phyloP scores from a whole-genome alignment of 2,888 invertebrate genomes.

The Rotaria sp. region DNA sequence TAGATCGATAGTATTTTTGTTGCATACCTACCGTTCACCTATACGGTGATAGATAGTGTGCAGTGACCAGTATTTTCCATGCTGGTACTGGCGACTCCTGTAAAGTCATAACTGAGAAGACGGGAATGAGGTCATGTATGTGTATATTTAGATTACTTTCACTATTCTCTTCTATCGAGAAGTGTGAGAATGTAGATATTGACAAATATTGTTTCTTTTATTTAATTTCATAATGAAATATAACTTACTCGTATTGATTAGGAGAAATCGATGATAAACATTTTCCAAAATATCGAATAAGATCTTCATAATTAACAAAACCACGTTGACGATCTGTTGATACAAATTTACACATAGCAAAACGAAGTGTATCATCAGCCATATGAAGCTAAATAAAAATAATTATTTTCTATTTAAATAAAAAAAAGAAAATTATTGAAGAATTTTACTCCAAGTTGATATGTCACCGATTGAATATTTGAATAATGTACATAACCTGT shows the following conservation, averaged over 20 bases:
- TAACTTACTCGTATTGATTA: not conserved
- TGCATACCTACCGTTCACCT: not conserved
- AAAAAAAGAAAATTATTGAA: not conserved
- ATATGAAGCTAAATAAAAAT: constrained; percentile 44
- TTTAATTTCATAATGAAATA: not conserved
- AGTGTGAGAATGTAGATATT: no score
- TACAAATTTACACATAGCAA: constrained; percentile 48
- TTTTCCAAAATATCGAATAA: constrained; percentile 46
- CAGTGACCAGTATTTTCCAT: not conserved
- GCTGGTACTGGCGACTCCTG: not conserved
- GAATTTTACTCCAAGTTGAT: constrained; percentile 43
- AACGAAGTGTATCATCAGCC: constrained; percentile 44
- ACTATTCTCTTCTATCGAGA: not conserved
- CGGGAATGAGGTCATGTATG: not conserved
- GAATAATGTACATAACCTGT: constrained; percentile 46
- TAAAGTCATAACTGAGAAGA: not conserved
- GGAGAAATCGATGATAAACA: not conserved
- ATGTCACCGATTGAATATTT: constrained; percentile 44
- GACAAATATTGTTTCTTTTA: not conserved
- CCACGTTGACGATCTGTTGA: constrained; percentile 44
- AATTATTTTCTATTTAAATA: not conserved
- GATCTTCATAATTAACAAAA: constrained; percentile 49
- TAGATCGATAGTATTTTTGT: not conserved
- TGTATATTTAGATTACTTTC: not conserved
- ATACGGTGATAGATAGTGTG: not conserved